phyloP scores from a whole-genome alignment of 2,797 vertebrate species.

The Periophthalmus magnuspinnatus region DNA sequence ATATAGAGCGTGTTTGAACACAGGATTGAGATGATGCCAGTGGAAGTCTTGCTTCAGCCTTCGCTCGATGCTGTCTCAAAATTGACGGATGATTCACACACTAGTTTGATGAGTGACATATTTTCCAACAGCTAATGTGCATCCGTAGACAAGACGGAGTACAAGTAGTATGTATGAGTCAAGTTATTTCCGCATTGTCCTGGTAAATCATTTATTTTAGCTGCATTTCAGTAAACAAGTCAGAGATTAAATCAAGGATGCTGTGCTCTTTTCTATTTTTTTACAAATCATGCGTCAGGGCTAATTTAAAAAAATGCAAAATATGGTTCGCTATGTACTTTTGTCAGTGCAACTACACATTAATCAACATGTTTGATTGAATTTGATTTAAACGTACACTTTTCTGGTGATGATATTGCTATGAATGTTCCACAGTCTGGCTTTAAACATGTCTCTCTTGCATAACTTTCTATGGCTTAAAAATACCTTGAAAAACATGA shows the following conservation, averaged over 20 bases:
- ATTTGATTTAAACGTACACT: not conserved
- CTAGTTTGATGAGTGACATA: conserved; percentile 15
- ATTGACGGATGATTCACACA: conserved; percentile 26
- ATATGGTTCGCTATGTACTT: not conserved
- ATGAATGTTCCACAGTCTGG: not conserved
- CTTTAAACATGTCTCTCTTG: not conserved
- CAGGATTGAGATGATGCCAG: conserved; percentile 28
- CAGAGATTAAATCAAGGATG: conserved; percentile 12
- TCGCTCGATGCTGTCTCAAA: conserved; percentile 36
- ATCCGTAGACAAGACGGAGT: conserved; percentile 29
- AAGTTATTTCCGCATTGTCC: conserved; percentile 33
- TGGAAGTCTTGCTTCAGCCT: conserved; percentile 33
- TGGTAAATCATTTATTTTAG: conserved; percentile 7
- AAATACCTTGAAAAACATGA: not conserved
- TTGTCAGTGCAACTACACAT: not conserved
- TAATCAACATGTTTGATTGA: not conserved
- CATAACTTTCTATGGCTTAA: not conserved
- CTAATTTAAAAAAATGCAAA: not conserved
- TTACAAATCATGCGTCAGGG: not conserved
- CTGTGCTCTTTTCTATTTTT: not conserved
- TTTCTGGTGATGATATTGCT: not conserved
- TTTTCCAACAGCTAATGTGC: conserved; percentile 23
- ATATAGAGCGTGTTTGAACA: conserved; percentile 37
- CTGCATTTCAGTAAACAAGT: conserved; percentile 21
- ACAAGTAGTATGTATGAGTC: conserved; percentile 12